Base-by-base conservation (phyloP, 2,888 invertebrate species). In the Protophormia terraenovae region DNA sequence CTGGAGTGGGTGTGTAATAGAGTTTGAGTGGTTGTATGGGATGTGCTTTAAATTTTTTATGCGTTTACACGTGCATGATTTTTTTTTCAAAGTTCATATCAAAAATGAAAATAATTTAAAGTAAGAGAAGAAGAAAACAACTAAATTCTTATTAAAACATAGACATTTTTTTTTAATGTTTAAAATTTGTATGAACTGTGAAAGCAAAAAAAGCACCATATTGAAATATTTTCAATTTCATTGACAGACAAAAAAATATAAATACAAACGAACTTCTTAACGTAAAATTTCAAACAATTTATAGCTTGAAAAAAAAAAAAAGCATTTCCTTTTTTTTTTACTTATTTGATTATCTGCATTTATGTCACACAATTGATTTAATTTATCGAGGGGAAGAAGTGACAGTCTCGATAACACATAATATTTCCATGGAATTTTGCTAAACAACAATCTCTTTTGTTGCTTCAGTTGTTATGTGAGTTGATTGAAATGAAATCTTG, bases 351-450 rank as follows among this genome's bases (percentile, higher is more conserved):
- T 29, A 80, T 72, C 35, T 66, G 14, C 24, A 72, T 35, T 72
- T 72, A 35, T 47, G 55, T 45, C 45, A 64, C 8, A 55, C 32
- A 80, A 55, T 80, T 64, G 55, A 66, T 55, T 80, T 55, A 72
- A 72, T 72, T 72, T 80, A 41, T 38, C 12, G 16, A 32, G 22
- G 24, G 32, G 53, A 77, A 50, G 4, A 10, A 12, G 27, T 47
- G 5, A 6, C 6, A 7, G 19, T n/a, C n/a, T n/a, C n/a, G 27
- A 24, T 7, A 12, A 22, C 1, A 12, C 12, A 24, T 32, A 4
- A 19, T 60, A 35, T 60, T 60, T 32, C 32, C 35, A 1, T 32
- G 32, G 19, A 6, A 1, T 16, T 38, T 55, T 16, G 24, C 3
- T 55, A 38, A 24, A 16, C 5, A 55, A 14, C 4, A 27, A 1